Conservation (phyloP, 1,140 invertebrate genomes). For the Atta colombica region DNA sequence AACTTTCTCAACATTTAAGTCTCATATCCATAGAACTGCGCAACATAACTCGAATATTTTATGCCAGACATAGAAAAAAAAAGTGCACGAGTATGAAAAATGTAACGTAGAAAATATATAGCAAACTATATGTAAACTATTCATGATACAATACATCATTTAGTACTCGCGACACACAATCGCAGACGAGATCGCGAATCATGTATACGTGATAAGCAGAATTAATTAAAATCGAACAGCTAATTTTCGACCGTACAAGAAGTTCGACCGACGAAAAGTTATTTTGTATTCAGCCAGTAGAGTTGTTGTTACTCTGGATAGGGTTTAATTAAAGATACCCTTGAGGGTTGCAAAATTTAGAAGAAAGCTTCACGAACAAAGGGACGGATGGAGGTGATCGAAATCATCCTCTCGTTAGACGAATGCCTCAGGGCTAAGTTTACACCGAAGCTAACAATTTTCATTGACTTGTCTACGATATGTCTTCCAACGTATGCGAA, state of each 20-base stretch:
- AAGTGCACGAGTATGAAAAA: constrained; percentile 8
- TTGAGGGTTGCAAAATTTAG: constrained; percentile 21
- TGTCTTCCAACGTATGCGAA: background rate
- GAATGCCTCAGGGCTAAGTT: constrained; percentile 34
- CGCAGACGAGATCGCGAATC: background rate
- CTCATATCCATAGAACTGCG: constrained; percentile 26
- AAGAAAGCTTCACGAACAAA: constrained; percentile 50
- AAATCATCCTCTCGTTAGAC: constrained; percentile 39
- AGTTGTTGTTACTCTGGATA: constrained; percentile 33
- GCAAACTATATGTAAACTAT: background rate
- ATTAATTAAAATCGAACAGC: constrained; percentile 13
- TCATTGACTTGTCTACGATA: constrained; percentile 9
- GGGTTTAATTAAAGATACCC: constrained; percentile 55
- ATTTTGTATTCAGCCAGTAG: constrained; percentile 27
- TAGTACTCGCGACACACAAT: background rate
- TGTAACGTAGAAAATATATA: background rate
- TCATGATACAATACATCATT: constrained; percentile 11
- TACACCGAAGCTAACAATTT: constrained; percentile 33
- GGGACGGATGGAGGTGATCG: constrained; percentile 26
- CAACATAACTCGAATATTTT: constrained; percentile 41
- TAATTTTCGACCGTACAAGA: background rate
- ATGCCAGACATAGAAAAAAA: background rate
- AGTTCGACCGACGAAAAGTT: constrained; percentile 19
- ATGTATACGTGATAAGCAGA: background rate
- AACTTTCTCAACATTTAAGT: constrained; percentile 16